phyloP scores from a whole-genome alignment of 2,888 invertebrate species.

The Eulithis testata region DNA sequence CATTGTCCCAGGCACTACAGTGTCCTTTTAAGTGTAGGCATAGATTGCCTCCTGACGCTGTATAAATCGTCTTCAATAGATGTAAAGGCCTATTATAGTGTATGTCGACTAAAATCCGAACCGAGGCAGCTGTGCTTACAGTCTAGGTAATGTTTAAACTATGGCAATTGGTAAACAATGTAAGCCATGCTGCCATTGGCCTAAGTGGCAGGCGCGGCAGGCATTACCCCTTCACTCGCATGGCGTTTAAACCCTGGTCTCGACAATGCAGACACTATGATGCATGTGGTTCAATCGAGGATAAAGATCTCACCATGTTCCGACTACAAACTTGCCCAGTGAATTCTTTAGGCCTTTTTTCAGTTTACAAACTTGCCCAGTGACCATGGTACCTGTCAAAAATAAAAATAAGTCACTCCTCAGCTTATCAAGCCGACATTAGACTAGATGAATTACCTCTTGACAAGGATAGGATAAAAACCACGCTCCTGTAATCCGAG shows the following conservation, averaged over 20 bases:
- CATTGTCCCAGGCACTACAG: no score
- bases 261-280: neutral
- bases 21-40: no score
- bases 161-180: constrained; percentile 22
- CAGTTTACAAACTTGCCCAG: no score
- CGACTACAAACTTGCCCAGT: neutral
- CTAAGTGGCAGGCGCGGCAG: constrained; percentile 53
- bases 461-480: neutral
- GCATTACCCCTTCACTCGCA: constrained; percentile 49
- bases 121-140: neutral
- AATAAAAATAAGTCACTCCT: no score
- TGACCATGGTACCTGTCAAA: no score
- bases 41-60: no score
- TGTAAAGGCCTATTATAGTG: no score
- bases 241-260: constrained; percentile 34
- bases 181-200: constrained; percentile 47
- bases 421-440: neutral
- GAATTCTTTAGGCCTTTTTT: no score
- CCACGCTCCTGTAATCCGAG: neutral
- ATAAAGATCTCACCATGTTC: neutral
- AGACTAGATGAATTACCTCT: neutral
- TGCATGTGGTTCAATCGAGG: neutral
- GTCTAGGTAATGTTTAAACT: constrained; percentile 5
- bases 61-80: no score
- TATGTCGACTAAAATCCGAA: neutral